These are phyloP conservation scores for Spizaetus ornatus DNA, from an alignment of 2,113 vertebrate genomes.

Conservation along the genomic window DNA sequence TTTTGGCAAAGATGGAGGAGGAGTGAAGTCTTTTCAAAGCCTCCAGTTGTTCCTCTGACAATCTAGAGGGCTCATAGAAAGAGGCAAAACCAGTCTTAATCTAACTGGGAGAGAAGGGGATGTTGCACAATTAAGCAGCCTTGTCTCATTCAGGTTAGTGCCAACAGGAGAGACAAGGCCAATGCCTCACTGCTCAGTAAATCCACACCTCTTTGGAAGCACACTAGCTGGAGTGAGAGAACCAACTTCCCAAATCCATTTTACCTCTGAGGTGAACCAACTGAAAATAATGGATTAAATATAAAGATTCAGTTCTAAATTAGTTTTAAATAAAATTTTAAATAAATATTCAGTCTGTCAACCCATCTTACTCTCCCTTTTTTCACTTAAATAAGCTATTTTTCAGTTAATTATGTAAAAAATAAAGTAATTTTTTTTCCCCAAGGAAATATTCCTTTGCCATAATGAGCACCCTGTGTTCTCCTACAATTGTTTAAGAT, in stretches of 20 bases:
- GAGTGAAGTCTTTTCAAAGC: background rate
- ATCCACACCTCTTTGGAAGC: background rate
- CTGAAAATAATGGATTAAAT: background rate
- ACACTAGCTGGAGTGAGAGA: background rate
- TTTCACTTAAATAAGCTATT: background rate
- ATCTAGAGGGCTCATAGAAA: background rate
- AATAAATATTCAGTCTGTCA: background rate
- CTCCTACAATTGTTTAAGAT: background rate
- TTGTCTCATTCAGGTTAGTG: background rate
- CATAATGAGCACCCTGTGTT: background rate
- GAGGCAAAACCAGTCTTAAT: background rate
- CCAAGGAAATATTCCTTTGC: background rate
- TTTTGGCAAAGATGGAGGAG: background rate
- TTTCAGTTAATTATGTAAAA: background rate
- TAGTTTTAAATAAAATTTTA: background rate
- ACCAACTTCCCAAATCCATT: background rate
- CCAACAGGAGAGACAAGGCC: background rate
- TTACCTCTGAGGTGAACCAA: background rate
- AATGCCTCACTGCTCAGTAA: background rate
- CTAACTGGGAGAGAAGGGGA: background rate
- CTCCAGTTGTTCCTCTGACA: background rate
- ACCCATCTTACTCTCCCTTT: background rate
- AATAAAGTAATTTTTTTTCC: background rate
- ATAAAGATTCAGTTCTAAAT: background rate
- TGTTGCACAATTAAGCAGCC: background rate